Conservation (phyloP, 1,140 invertebrate species). For the Aphelenchoides fujianensis region DNA sequence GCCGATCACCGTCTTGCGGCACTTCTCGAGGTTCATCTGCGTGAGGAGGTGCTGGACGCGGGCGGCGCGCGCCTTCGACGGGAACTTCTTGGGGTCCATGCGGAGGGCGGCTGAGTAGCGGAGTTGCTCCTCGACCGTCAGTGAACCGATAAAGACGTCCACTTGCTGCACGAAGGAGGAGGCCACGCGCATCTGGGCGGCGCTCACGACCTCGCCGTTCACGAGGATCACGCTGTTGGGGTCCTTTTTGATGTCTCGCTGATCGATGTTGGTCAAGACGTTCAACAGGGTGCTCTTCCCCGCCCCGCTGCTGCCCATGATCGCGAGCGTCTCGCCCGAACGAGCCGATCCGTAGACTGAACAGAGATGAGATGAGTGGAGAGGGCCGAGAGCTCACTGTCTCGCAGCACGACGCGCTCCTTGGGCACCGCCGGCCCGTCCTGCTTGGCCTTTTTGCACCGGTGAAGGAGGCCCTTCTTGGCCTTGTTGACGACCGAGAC, state of each 20-base stretch:
- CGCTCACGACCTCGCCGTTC: slow-evolving; percentile 6
- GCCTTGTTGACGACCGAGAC: not conserved
- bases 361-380: not conserved
- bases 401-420: not conserved
- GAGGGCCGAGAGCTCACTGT: no score
- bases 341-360: slow-evolving; percentile 35
- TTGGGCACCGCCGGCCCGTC: slow-evolving; percentile 56
- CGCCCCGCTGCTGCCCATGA: slow-evolving; percentile 61
- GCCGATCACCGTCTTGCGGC: slow-evolving; percentile 47
- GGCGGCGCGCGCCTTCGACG: not conserved
- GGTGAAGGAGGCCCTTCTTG: not conserved
- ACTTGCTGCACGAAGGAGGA: slow-evolving; percentile 66
- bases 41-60: slow-evolving; percentile 36
- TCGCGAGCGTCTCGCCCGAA: slow-evolving; percentile 63
- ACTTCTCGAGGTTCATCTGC: slow-evolving; percentile 52
- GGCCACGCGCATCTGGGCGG: slow-evolving; percentile 56
- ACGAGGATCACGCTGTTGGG: slow-evolving; percentile 6
- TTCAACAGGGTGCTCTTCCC: slow-evolving; percentile 59
- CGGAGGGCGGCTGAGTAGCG: slow-evolving; percentile 63
- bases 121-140: slow-evolving; percentile 67
- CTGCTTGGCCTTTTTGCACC: no score
- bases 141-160: slow-evolving; percentile 66
- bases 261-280: not conserved
- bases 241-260: not conserved
- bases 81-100: slow-evolving; percentile 12